Base-by-base conservation (phyloP, 2,888 invertebrate genomes). In the Metacarcinus magister region DNA sequence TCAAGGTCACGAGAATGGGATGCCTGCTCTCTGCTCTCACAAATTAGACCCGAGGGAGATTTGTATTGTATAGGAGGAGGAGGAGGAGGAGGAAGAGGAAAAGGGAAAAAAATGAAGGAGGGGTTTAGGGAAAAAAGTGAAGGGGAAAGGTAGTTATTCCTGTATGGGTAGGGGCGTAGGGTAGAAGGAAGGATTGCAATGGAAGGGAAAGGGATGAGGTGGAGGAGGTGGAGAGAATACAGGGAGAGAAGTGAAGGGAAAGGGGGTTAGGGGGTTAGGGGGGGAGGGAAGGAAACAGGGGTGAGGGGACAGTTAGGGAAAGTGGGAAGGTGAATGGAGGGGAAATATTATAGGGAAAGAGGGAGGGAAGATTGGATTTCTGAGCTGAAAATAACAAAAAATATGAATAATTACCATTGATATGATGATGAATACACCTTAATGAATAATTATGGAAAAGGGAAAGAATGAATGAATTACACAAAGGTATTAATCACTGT, bases 81-180 rank as follows among this genome's bases (percentile, higher is more conserved):
- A 28, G 23, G 93, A 67, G 93, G 67, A 48, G 67, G 93, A 93
- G 75, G 46, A 67, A 19, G 93, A 39, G 67, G 67, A 67, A 8
- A 39, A 39, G 60, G 60, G 19, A n/a, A 32, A 60, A 39, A 39
- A 60, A 67, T n/a, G 32, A 19, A 39, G 54, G 32, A 48, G 44
- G n/a, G 43, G 91, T n/a, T 7, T 28, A 28, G 7, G 91, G 32
- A 10, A 43, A 32, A 43, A 91, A 10, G 91, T 32, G 82, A 32
- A 82, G 16, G 28, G 82, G 82, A n/a, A 67, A n/a, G 2, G 67
- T 23, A 39, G 39, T 39, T 39, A 39, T 39, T 39, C 39, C 39
- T 39, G 39, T 39, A 39, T 39, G 2, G 39, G 39, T 39, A 39
- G 39, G 82, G 32, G 13, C 32, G 23, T 7, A 28, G 75, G 28